Percentiles rank a stretch among this genome's conserved stretches.
Evolutionary conservation across 2,113 vertebrate genomes (phyloP).

Genomic region (Trochalopteron elliotii): DNA sequence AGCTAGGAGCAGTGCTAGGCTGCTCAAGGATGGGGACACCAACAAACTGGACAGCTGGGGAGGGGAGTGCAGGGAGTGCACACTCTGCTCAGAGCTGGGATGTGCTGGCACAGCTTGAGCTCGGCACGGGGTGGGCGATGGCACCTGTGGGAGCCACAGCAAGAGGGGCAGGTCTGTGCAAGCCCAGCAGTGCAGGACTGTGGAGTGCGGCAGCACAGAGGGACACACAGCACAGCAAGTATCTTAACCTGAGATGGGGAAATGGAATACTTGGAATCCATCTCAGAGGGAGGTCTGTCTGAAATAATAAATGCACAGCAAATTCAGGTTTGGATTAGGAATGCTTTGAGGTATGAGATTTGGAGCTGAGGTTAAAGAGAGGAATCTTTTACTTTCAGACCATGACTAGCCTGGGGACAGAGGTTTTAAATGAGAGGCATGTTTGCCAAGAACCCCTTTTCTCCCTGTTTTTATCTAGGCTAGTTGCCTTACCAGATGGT

Average conservation of each 20-base stretch:
- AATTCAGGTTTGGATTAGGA: background rate
- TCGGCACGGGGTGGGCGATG: fast-evolving
- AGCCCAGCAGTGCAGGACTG: background rate
- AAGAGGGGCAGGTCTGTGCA: background rate
- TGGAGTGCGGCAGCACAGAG: background rate
- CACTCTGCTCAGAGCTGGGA: background rate
- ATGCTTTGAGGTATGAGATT: background rate
- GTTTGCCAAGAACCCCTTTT: background rate
- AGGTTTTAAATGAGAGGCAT: background rate
- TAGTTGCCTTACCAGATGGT: background rate
- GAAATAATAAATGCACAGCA: background rate
- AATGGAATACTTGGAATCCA: background rate
- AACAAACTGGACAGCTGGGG: background rate
- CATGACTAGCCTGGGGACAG: background rate
- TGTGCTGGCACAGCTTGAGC: background rate
- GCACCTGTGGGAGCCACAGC: background rate
- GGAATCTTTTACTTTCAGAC: background rate
- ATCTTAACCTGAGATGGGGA: background rate
- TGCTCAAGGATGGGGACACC: fast-evolving
- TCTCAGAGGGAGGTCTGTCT: background rate
- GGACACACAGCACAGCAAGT: background rate
- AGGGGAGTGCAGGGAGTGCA: background rate
- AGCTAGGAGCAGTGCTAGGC: background rate
- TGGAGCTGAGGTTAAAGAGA: background rate
- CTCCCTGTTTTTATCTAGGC: background rate